Evolutionary conservation across 2,888 invertebrate species (phyloP), one percentile per base, ranked within the genome.

Genomic region (Slavum lentiscoides): DNA sequence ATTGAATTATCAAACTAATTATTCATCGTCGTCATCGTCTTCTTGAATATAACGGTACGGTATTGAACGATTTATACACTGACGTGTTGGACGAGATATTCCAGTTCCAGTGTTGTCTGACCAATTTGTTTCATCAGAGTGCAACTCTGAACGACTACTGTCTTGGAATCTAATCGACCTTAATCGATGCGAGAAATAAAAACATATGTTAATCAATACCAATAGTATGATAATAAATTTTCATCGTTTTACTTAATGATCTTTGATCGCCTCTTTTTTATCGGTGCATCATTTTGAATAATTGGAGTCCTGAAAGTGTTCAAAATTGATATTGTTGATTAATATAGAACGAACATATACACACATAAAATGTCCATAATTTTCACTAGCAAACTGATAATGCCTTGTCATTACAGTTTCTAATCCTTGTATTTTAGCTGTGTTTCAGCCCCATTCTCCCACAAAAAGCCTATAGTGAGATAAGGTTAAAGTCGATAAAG

Each of bases 21-120:
- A 43, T 1, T 69, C 49, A 64, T 77, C 69, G 37, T 74, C 74
- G 39, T 83, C 83, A 19, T 85, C 85, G 82, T 85, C 84, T 43
- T 84, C 84, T 69, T 85, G 84, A 61, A 85, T 83, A 75, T 85
- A 85, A 80, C 84, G 84, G 74, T 84, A 85, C 13, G 84, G 84
- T 68, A 85, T 67, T 15, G 83, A 85, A 61, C 84, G 83, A 68
- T 85, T 84, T 43, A 85, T 84, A 70, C 85, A 85, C 74, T 85
- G 85, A 1, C 85, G 83, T 76, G 84, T 84, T 11, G 85, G 85
- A 37, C 85, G 81, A 49, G 69, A 62, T 30, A 80, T 75, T 58
- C 76, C 76, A 30, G 72, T 53, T 30, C 23, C 75, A 17, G 73
- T 53, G 15, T 43, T 70, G 11, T 83, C 81, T 11, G 73, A 67